A percentile compares a stretch with the other conserved stretches of the same genome.
These are phyloP conservation scores for Alitta virens DNA, from an alignment of 2,888 invertebrate species.

Conservation along the genomic window DNA sequence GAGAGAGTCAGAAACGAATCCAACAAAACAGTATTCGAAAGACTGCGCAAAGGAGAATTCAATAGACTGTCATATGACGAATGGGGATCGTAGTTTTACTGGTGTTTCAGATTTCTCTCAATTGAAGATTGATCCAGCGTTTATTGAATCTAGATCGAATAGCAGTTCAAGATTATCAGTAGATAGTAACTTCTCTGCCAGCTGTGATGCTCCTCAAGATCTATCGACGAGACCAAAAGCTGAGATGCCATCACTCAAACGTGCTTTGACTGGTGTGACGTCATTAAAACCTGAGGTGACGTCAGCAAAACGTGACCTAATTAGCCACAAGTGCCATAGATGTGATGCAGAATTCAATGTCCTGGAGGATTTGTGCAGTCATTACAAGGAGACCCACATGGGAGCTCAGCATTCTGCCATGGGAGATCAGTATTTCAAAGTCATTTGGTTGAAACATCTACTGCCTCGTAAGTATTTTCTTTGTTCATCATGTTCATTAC, in stretches of 20 bases:
- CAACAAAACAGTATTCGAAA: neutral
- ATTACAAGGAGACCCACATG: conserved; percentile 13
- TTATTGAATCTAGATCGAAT: too few relatives aligned
- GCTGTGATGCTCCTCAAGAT: too few relatives aligned
- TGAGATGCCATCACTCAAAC: too few relatives aligned
- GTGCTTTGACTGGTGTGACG: neutral
- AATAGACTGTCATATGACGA: neutral
- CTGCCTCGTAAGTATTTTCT: conserved; percentile 10
- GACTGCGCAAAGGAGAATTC: neutral
- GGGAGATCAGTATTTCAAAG: conserved; percentile 12
- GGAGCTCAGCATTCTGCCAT: neutral
- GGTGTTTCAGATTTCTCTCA: neutral
- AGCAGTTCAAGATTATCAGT: too few relatives aligned
- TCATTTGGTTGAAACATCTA: conserved; percentile 12
- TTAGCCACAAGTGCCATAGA: neutral
- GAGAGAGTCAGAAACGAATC: neutral
- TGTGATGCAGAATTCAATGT: neutral
- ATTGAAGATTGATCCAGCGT: too few relatives aligned
- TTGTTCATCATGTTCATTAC: too few relatives aligned
- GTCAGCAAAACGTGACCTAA: neutral
- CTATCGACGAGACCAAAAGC: too few relatives aligned
- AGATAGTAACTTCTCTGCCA: too few relatives aligned
- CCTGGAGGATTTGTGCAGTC: conserved; percentile 11
- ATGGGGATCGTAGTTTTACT: neutral
- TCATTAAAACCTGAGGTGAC: neutral